A percentile compares a stretch with the other conserved stretches of the same genome.
Evolutionary conservation across 2,888 invertebrate genomes (phyloP).

Genomic region (Drosophila cyrtoloma): DNA sequence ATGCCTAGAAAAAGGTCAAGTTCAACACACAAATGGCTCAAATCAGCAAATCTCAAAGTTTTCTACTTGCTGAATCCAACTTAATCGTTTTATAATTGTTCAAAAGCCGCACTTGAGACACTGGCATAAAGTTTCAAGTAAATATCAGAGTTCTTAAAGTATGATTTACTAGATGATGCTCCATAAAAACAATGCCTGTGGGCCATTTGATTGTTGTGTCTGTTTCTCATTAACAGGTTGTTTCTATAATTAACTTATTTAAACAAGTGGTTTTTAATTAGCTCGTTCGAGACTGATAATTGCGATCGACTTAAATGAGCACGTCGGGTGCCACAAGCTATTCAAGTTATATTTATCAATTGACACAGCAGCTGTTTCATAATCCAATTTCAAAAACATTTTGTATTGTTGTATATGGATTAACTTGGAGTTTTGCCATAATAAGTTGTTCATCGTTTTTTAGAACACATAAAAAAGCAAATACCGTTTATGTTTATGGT

Average conservation of each 20-base stretch:
- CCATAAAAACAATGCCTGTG: constrained; percentile 11
- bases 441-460: constrained; percentile 5
- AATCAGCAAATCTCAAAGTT: constrained; percentile 32
- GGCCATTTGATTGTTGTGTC: constrained; percentile 31
- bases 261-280: constrained; percentile 60
- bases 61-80: constrained; percentile 14
- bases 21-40: constrained; percentile 42
- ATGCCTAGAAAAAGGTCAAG: constrained; percentile 62
- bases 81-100: constrained; percentile 49
- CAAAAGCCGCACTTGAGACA: constrained; percentile 40
- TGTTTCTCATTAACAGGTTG: constrained; percentile 45
- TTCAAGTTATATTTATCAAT: constrained; percentile 35
- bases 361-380: constrained; percentile 14
- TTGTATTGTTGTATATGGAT: neutral
- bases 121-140: constrained; percentile 13
- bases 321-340: constrained; percentile 25
- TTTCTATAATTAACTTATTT: constrained; percentile 55
- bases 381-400: constrained; percentile 1
- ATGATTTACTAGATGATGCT: neutral
- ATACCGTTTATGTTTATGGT: neutral
- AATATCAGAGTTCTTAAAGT: neutral
- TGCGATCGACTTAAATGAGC: constrained; percentile 41
- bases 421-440: constrained; percentile 14
- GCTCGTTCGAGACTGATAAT: constrained; percentile 19
- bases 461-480: neutral